Conservation (phyloP, 2,888 invertebrate species). For the Diarsia rubi region DNA sequence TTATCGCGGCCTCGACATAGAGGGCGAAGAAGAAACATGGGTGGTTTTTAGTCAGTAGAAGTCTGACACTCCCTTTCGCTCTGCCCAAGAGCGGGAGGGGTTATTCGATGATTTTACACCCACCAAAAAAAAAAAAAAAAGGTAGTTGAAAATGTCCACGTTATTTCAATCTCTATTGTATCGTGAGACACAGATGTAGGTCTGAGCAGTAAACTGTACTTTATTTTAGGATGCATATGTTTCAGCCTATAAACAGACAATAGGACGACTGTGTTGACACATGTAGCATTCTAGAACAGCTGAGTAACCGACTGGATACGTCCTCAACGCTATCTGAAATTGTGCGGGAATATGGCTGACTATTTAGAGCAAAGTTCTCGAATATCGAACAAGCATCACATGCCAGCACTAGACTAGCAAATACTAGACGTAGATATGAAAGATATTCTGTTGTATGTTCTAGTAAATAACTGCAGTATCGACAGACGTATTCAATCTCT, state of each 20-base stretch:
- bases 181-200: slow-evolving; percentile 33
- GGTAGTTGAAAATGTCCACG: slow-evolving; percentile 14
- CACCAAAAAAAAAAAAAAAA: no score
- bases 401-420: slow-evolving; percentile 39
- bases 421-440: slow-evolving; percentile 43
- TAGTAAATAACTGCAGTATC: slow-evolving; percentile 50
- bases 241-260: slow-evolving; percentile 54
- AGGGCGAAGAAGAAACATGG: no score
- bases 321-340: slow-evolving; percentile 19
- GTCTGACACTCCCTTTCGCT: no score
- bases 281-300: slow-evolving; percentile 39
- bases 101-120: no score
- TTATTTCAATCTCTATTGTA: slow-evolving; percentile 34
- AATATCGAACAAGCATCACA: slow-evolving; percentile 46
- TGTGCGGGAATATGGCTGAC: slow-evolving; percentile 21
- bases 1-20: no score
- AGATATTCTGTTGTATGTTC: slow-evolving; percentile 45
- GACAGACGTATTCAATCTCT: slow-evolving; percentile 52
- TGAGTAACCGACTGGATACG: slow-evolving; percentile 38
- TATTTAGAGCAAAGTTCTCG: slow-evolving; percentile 50
- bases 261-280: slow-evolving; percentile 49
- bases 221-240: slow-evolving; percentile 52
- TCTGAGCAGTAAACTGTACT: slow-evolving; percentile 32
- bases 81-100: no score
- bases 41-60: no score